These are phyloP conservation scores for Charina bottae DNA, from an alignment of 2,113 vertebrate genomes.

Conservation along the genomic window DNA sequence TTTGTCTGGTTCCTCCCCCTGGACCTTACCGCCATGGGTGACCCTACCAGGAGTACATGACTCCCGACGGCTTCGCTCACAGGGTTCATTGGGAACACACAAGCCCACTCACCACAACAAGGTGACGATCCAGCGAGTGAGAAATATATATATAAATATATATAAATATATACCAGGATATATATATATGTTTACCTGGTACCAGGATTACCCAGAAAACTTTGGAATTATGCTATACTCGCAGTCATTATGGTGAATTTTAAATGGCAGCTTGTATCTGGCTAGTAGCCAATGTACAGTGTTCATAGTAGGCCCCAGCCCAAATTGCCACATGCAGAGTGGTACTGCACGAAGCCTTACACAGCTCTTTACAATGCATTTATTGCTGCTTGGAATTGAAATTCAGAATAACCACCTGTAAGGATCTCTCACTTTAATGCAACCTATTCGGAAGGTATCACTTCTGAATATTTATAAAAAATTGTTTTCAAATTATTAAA, in stretches of 20 bases:
- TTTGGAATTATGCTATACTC: not conserved
- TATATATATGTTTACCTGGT: not conserved
- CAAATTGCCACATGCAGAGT: not conserved
- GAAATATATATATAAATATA: too few relatives aligned
- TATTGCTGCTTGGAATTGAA: not conserved
- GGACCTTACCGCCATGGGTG: too few relatives aligned
- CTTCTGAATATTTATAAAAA: not conserved
- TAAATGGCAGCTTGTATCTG: not conserved
- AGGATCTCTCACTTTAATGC: not conserved
- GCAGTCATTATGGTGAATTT: not conserved
- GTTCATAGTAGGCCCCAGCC: not conserved
- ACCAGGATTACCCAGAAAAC: not conserved
- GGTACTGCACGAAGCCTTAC: not conserved
- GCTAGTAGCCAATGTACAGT: not conserved
- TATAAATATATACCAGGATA: too few relatives aligned
- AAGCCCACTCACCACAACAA: too few relatives aligned
- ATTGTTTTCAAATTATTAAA: not conserved
- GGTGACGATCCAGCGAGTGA: too few relatives aligned
- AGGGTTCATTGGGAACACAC: too few relatives aligned
- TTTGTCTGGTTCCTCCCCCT: too few relatives aligned
- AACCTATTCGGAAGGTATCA: not conserved
- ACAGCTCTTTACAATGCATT: not conserved
- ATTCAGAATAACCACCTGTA: not conserved
- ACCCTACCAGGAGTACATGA: too few relatives aligned
- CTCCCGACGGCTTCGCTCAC: too few relatives aligned